Percentiles rank a stretch among this genome's conserved stretches.
phyloP scores from a whole-genome alignment of 1,140 invertebrate genomes.

The Pseudobourletiella spinata region DNA sequence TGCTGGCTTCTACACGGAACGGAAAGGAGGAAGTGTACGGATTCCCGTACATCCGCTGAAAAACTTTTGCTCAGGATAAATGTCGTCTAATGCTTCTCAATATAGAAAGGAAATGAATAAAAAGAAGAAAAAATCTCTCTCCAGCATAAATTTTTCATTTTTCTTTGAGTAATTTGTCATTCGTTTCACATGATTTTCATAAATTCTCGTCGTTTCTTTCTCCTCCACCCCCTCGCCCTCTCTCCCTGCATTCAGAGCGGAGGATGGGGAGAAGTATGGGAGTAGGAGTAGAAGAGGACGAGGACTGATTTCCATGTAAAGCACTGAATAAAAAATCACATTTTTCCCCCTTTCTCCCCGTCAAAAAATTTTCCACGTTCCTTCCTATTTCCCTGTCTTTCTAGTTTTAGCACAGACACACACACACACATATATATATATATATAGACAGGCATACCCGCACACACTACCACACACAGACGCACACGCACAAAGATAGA shows the following conservation, averaged over 20 bases:
- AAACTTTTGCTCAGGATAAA: constrained; percentile 22
- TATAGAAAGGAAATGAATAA: constrained; percentile 32
- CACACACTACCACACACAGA: no score
- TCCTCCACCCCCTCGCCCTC: not conserved
- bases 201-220: constrained; percentile 25
- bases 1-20: no score
- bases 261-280: not conserved
- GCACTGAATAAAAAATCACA: constrained; percentile 26
- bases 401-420: no score
- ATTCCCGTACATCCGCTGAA: not conserved
- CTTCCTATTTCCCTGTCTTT: constrained; percentile 13
- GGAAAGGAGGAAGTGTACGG: not conserved
- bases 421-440: no score
- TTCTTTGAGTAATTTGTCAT: constrained; percentile 34
- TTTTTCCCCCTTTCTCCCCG: constrained; percentile 14
- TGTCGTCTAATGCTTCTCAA: constrained; percentile 26
- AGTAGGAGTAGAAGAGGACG: constrained; percentile 12
- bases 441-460: no score
- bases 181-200: constrained; percentile 35
- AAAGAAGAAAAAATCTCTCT: constrained; percentile 27
- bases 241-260: not conserved
- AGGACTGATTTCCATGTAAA: constrained; percentile 27
- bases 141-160: constrained; percentile 35
- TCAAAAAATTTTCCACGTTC: constrained; percentile 15
- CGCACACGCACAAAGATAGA: no score